phyloP scores from a whole-genome alignment of 2,797 vertebrate genomes.

The Phoxinus dragarum region DNA sequence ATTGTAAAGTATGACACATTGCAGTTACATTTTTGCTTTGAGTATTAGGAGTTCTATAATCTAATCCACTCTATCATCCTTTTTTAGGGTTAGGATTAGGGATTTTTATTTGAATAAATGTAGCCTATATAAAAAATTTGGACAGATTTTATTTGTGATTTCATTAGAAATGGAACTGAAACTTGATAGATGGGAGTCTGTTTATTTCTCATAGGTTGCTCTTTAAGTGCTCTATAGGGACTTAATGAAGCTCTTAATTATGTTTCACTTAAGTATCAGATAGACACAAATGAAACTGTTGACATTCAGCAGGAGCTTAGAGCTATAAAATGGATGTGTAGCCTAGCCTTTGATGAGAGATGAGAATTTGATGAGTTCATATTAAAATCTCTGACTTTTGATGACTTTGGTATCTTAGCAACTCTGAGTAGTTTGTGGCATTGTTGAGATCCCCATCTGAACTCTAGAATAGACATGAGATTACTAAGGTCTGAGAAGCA shows the following conservation, averaged over 20 bases:
- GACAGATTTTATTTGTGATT: background rate
- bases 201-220: slow-evolving; percentile 13
- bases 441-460: slow-evolving; percentile 24
- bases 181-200: background rate
- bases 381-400: slow-evolving; percentile 29
- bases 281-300: slow-evolving; percentile 23
- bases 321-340: slow-evolving; percentile 17
- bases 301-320: slow-evolving; percentile 18
- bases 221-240: background rate
- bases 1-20: background rate
- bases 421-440: slow-evolving; percentile 14
- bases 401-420: slow-evolving; percentile 36
- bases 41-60: background rate
- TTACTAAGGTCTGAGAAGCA: slow-evolving; percentile 7
- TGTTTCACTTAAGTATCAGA: slow-evolving; percentile 37
- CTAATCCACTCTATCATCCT: background rate
- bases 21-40: background rate
- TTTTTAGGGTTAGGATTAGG: background rate
- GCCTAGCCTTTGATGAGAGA: slow-evolving; percentile 31
- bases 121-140: background rate
- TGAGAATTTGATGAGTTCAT: slow-evolving; percentile 29
- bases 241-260: slow-evolving; percentile 34
- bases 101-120: background rate
- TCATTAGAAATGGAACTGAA: background rate
- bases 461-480: background rate